Evolutionary conservation across 2,888 invertebrate species (phyloP).

Genomic region (Erebia aethiops): DNA sequence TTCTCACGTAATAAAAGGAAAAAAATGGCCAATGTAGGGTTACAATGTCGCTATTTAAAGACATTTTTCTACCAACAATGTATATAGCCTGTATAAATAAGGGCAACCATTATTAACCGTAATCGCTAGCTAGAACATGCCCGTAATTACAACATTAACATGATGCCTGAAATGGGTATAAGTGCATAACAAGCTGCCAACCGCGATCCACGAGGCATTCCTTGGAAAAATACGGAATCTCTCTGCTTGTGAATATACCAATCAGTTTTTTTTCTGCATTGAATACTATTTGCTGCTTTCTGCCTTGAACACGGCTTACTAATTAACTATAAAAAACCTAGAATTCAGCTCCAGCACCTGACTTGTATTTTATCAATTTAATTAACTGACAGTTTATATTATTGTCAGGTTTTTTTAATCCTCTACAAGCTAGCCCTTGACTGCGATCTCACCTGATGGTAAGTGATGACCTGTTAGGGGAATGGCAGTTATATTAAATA

Average conservation of each 20-base stretch:
- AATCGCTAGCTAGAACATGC: constrained; percentile 60
- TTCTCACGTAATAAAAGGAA: constrained; percentile 13
- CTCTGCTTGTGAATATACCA: constrained; percentile 44
- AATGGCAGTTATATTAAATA: too few relatives aligned
- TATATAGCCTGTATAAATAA: constrained; percentile 21
- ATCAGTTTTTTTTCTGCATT: constrained; percentile 29
- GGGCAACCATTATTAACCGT: constrained; percentile 46
- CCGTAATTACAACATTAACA: constrained; percentile 65
- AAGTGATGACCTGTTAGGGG: too few relatives aligned
- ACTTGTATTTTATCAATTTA: too few relatives aligned
- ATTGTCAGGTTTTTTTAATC: too few relatives aligned
- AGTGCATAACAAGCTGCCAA: constrained; percentile 48
- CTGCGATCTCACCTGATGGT: too few relatives aligned
- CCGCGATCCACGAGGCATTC: constrained; percentile 51
- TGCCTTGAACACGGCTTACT: constrained; percentile 6
- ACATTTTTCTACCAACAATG: constrained; percentile 24
- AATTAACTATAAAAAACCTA: too few relatives aligned
- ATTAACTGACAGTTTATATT: too few relatives aligned
- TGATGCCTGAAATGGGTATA: constrained; percentile 69
- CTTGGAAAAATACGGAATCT: constrained; percentile 52
- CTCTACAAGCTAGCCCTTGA: too few relatives aligned
- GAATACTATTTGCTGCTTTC: constrained; percentile 7
- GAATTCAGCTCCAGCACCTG: too few relatives aligned
- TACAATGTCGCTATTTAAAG: constrained; percentile 19
- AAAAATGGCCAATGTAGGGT: background rate